Evolutionary conservation across 53 echinoderm and acorn worm species (phyloP).

Genomic region (Echinometra lucunter): DNA sequence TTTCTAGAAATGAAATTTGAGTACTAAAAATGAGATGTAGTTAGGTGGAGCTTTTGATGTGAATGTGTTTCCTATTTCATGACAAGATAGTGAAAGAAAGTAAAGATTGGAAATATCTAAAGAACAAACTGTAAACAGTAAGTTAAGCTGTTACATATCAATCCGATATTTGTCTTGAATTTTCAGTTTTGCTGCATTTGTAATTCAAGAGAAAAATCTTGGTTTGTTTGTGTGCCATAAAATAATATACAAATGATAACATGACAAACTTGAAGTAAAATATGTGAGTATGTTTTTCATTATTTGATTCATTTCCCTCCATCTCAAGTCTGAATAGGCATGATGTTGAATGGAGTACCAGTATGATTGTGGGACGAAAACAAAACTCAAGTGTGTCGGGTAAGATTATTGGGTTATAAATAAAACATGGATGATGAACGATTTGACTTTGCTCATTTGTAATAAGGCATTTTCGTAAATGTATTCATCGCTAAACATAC

Average conservation of each 20-base stretch:
- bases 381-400: background rate
- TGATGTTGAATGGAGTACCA: background rate
- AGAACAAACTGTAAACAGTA: background rate
- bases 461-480: background rate
- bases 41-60: background rate
- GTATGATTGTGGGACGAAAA: background rate
- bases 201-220: background rate
- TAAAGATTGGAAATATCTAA: background rate
- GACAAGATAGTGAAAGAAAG: background rate
- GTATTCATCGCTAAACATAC: background rate
- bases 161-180: background rate
- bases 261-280: background rate
- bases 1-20: background rate
- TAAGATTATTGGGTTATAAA: background rate
- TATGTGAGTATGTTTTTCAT: background rate
- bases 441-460: background rate
- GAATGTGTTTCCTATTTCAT: background rate
- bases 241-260: background rate
- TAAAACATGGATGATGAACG: background rate
- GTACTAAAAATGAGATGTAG: constrained; percentile 20
- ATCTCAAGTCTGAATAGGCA: background rate
- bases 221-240: background rate
- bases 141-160: background rate
- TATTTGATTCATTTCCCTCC: background rate
- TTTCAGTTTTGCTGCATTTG: background rate